Percentiles rank a stretch among this genome's conserved stretches.
These are phyloP conservation scores for Egretta garzetta DNA, from an alignment of 2,113 vertebrate genomes.

Conservation along the genomic window DNA sequence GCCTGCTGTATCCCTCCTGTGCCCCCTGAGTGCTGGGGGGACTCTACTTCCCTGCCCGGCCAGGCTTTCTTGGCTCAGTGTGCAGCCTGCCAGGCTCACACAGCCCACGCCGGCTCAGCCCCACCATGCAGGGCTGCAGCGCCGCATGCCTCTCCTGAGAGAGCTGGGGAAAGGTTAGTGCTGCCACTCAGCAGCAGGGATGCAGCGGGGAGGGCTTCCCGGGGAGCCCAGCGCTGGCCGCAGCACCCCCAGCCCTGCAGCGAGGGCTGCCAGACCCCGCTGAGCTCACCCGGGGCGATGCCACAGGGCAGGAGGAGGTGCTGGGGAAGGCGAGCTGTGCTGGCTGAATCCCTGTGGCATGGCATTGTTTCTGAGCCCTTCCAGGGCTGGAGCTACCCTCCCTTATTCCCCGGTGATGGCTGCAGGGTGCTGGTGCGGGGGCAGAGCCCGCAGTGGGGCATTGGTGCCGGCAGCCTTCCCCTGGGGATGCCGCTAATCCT, in stretches of 20 bases:
- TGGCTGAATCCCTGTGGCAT: background rate
- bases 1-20: accelerated
- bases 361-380: background rate
- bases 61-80: background rate
- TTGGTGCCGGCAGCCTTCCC: background rate
- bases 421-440: accelerated
- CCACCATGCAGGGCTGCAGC: background rate
- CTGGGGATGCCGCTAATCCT: background rate
- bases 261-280: background rate
- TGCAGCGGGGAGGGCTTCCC: background rate
- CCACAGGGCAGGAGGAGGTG: background rate
- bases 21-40: background rate
- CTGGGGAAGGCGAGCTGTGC: background rate
- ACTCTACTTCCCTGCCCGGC: background rate
- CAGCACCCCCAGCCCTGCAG: background rate
- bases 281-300: accelerated
- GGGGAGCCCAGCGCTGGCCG: background rate
- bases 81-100: accelerated
- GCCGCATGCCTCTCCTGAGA: background rate
- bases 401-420: background rate
- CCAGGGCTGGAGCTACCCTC: background rate
- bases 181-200: slow-evolving; percentile 15
- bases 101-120: background rate
- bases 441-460: background rate
- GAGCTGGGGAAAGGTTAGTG: slow-evolving; percentile 26